Evolutionary conservation across 1,140 invertebrate genomes (phyloP), one percentile per base, ranked within the genome.

Genomic region (Pentalonia nigronervosa): DNA sequence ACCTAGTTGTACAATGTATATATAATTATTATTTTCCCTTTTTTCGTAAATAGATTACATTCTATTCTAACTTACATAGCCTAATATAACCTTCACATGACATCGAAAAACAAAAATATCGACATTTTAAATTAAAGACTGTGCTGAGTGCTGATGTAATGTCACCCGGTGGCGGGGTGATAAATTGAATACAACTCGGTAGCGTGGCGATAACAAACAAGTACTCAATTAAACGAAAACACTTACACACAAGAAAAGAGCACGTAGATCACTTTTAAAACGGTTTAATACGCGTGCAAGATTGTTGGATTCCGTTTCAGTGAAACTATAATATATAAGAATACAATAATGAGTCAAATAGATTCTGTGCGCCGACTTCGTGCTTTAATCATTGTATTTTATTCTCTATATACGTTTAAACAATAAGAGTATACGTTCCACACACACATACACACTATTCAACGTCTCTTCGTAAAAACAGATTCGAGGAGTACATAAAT

Each of bases 401-500:
- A n/a, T 76, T 91, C 67, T 50, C 0, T 83, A n/a, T n/a, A n/a
- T n/a, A 36, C 45, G 45, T 50, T 83, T 50, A 9, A 92, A 92
- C 91, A 92, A 92, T 92, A 21, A 91, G 67, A 83, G 76, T 48
- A 23, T 30, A 76, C 60, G 47, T 84, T 81, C 23, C 41, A 34
- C 81, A 76, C 23, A 50, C 56, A 34, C 60, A 56, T 8, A 60
- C 17, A 76, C 60, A n/a, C 60, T n/a, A 76, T 76, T n/a, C 23
- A 30, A n/a, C 9, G 56, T 91, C 41, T 83, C 47, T 14, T 20
- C 34, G 21, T 2, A 17, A n/a, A 23, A 41, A 81, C 41, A n/a
- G n/a, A 50, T 83, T 50, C 41, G 20, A 9, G 47, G 91, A 92
- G 91, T 83, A 48, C 76, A 92, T 92, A 92, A 92, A 92, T 92